A percentile compares a stretch with the other conserved stretches of the same genome.
phyloP scores from a whole-genome alignment of 2,113 vertebrate genomes.

The Rutilus rutilus region DNA sequence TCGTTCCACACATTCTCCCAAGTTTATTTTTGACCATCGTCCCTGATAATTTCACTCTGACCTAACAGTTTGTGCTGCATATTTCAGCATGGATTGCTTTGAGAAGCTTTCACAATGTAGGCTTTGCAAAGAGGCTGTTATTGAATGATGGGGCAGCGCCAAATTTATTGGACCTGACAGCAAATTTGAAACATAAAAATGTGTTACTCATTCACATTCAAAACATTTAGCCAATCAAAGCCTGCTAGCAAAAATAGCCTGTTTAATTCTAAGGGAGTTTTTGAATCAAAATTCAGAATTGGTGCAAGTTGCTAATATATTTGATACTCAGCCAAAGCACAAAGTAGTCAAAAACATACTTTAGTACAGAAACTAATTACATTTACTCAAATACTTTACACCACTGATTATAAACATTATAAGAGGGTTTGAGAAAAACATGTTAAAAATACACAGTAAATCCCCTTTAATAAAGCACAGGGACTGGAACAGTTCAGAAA shows the following conservation, averaged over 20 bases:
- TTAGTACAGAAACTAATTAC: too few species aligned
- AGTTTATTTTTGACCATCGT: neutral
- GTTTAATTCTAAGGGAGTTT: neutral
- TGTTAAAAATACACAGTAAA: neutral
- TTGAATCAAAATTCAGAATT: neutral
- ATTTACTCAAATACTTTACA: too few species aligned
- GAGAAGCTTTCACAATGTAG: neutral
- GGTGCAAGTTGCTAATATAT: neutral
- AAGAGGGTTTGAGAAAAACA: neutral
- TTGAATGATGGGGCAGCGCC: neutral
- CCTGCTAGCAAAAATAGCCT: neutral
- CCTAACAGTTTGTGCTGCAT: neutral
- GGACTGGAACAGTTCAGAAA: neutral
- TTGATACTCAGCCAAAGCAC: too few species aligned
- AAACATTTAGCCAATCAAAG: neutral
- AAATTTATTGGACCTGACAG: neutral
- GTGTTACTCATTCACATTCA: neutral
- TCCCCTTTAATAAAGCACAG: neutral
- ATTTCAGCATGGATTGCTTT: slow-evolving; percentile 3
- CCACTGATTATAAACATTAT: neutral
- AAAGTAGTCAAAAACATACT: too few species aligned
- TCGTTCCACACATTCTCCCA: neutral
- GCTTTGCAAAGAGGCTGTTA: neutral
- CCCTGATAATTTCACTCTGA: neutral
- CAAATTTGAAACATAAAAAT: neutral